phyloP scores from a whole-genome alignment of 2,113 vertebrate genomes.

The Condylura cristata region DNA sequence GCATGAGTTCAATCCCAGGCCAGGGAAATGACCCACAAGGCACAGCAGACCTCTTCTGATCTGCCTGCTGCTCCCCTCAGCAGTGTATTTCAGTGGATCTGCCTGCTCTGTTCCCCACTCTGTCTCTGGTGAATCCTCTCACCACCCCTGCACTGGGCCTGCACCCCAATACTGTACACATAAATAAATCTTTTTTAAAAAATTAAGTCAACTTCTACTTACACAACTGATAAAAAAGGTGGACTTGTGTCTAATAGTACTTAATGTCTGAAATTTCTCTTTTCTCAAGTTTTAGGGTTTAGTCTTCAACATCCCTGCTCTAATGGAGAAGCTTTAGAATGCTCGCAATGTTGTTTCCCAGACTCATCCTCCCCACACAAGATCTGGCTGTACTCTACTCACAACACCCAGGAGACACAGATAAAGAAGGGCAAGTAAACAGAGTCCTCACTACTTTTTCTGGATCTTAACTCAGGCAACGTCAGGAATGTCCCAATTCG shows the following conservation, averaged over 20 bases:
- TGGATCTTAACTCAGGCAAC: not conserved
- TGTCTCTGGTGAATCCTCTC: no score
- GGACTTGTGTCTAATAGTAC: not conserved
- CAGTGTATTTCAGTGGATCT: no score
- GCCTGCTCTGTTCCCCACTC: no score
- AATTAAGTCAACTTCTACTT: constrained; percentile 29
- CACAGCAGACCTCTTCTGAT: no score
- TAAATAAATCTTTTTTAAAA: no score
- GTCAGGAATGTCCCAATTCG: not conserved
- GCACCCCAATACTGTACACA: no score
- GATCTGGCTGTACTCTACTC: not conserved
- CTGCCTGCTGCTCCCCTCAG: no score
- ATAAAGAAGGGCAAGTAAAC: not conserved
- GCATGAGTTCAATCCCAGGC: no score
- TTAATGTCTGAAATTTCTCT: constrained; percentile 7
- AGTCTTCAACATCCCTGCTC: not conserved
- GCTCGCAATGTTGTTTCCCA: not conserved
- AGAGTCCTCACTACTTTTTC: not conserved
- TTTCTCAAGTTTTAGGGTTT: not conserved
- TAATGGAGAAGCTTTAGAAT: not conserved
- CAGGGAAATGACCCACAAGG: no score
- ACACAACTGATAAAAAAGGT: constrained; percentile 12
- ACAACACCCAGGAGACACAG: not conserved
- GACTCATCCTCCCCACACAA: not conserved
- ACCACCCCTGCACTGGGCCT: no score